Evolutionary conservation across 2,113 vertebrate species (phyloP), one percentile per base, ranked within the genome.

Genomic region (Piprites chloris): DNA sequence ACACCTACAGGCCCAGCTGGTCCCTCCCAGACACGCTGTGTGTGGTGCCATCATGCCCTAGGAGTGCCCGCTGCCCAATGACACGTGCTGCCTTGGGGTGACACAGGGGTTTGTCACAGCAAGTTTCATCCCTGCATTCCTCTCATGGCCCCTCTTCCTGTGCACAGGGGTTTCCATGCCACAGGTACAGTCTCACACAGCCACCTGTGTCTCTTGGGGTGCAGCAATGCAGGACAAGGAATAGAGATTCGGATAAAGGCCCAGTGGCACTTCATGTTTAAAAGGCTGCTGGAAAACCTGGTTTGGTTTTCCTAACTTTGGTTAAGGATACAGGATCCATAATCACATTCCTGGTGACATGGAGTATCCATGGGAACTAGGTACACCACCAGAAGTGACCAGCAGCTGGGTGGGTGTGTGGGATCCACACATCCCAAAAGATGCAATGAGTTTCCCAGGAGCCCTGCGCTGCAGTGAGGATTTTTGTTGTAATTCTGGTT

Each of bases 131-230:
- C 41, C 63, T 3, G 0, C 61, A 6, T 30, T 1, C 2, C 56
- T n/a, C 49, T 50, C 3, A 1, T 44, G 7, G 2, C 20, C 28
- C 66, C 23, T 46, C 11, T 44, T 63, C 33, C 55, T 2, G 0
- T 6, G 23, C 21, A 13, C 22, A 10, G 35, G 16, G 24, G 1
- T 41, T 80, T 62, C n/a, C 68, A 35, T 1, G 4, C 66, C 1
- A 0, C 4, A 2, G 18, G 41, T 9, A 2, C 5, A 2, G 1
- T 2, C 56, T 30, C 50, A 11, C 0, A 0, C 30, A 72, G 67
- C 28, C 22, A 12, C 47, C 23, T 1, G 0, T 21, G 55, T 82
- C 39, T 30, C 41, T n/a, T 5, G 35, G 5, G 30, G 15, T 11
- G n/a, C n/a, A 52, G 72, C 1, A 3, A 9, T 2, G 44, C 27